Percentiles rank a stretch among this genome's conserved stretches.
These are phyloP conservation scores for Pantherophis alleghaniensis DNA, from an alignment of 2,797 vertebrate genomes.

Conservation along the genomic window DNA sequence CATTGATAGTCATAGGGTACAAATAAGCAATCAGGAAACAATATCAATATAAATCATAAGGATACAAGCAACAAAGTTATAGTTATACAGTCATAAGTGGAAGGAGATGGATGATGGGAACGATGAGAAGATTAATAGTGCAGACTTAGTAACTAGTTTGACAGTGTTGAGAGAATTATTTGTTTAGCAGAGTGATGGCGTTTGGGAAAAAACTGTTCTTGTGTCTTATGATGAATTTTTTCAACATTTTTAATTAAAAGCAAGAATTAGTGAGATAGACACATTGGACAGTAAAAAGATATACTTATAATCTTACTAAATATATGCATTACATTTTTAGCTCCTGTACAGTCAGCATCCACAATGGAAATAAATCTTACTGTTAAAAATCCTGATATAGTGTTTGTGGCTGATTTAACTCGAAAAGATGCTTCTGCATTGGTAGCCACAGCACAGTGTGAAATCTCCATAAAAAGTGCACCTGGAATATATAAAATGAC, in stretches of 20 bases:
- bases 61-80: too few species aligned
- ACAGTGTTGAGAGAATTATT: too few species aligned
- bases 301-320: not conserved
- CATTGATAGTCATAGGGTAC: too few species aligned
- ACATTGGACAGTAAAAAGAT: not conserved
- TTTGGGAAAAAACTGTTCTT: too few species aligned
- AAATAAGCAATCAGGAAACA: too few species aligned
- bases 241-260: not conserved
- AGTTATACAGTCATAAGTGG: too few species aligned
- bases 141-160: too few species aligned
- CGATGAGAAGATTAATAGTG: too few species aligned
- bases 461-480: slow-evolving; percentile 80
- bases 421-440: slow-evolving; percentile 88
- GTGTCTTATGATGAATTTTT: not conserved
- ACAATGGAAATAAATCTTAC: slow-evolving; percentile 85
- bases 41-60: too few species aligned
- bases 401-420: slow-evolving; percentile 97
- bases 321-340: slow-evolving; percentile 52
- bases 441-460: slow-evolving; percentile 90
- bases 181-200: too few species aligned
- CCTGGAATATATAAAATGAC: slow-evolving; percentile 79
- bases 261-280: not conserved
- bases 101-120: too few species aligned
- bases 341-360: slow-evolving; percentile 67
- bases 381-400: slow-evolving; percentile 92